Conservation (phyloP, 37 sponge, comb jelly and placozoan species). For the Oopsacas minuta region DNA sequence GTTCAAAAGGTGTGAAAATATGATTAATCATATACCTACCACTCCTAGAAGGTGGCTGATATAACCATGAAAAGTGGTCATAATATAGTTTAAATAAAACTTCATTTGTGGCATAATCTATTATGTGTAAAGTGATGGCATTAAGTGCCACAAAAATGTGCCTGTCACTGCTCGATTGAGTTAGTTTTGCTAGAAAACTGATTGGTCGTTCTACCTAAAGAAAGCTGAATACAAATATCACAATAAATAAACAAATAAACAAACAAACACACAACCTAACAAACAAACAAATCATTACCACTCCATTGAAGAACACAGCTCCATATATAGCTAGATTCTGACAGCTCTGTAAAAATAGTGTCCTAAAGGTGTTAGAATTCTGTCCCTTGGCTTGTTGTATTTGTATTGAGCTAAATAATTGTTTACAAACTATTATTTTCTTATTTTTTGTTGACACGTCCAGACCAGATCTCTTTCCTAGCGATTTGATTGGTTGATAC, state of each 20-base stretch:
- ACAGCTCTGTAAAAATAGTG: background rate
- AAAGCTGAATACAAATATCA: background rate
- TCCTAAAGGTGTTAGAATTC: background rate
- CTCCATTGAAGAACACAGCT: background rate
- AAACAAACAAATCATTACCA: background rate
- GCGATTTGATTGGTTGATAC: background rate
- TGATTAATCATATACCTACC: background rate
- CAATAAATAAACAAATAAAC: background rate
- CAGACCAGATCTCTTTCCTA: background rate
- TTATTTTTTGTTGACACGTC: background rate
- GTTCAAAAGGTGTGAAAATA: background rate
- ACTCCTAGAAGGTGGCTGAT: conserved; percentile 3
- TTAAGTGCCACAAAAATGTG: conserved; percentile 2
- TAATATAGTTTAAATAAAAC: background rate
- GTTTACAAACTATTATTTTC: background rate
- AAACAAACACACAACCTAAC: background rate
- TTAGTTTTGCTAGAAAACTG: background rate
- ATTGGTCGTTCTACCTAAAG: background rate
- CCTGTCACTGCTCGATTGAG: background rate
- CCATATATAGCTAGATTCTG: background rate
- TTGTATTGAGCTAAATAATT: background rate
- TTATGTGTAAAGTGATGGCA: background rate
- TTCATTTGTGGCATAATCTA: background rate
- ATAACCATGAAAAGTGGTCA: background rate
- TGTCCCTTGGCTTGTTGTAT: background rate